A percentile compares a stretch with the other conserved stretches of the same genome.
These are phyloP conservation scores for Bucorvus abyssinicus DNA, from an alignment of 2,797 vertebrate genomes.

Conservation along the genomic window DNA sequence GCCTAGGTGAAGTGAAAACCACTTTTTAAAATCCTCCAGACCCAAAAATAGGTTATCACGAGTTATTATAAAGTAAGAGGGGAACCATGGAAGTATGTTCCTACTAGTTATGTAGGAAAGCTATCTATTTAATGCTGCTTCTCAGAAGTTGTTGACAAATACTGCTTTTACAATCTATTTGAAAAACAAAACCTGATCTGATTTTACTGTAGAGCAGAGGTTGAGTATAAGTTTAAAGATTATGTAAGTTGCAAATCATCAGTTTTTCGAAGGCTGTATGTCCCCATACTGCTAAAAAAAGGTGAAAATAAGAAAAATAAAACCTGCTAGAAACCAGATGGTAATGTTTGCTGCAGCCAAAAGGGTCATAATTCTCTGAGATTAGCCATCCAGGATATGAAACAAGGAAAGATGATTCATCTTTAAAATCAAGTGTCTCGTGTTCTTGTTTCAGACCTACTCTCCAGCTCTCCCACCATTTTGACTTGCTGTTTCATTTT, in stretches of 20 bases:
- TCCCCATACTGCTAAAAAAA: background rate
- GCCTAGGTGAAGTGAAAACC: background rate
- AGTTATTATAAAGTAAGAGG: background rate
- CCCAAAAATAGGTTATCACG: background rate
- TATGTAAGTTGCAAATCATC: background rate
- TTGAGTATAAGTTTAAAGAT: background rate
- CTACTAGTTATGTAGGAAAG: background rate
- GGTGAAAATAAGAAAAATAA: background rate
- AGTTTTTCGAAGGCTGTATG: background rate
- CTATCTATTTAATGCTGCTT: background rate
- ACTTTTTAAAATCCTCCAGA: background rate
- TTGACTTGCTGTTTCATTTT: background rate
- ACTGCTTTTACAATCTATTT: background rate
- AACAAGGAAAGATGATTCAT: background rate
- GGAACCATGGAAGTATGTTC: background rate
- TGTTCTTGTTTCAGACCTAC: background rate
- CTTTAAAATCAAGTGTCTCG: background rate
- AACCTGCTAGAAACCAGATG: background rate
- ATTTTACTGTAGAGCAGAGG: background rate
- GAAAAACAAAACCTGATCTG: background rate
- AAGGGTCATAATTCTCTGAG: background rate
- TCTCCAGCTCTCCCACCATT: background rate
- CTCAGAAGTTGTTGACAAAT: background rate
- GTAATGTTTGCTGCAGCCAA: background rate
- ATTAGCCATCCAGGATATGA: background rate